Base-by-base conservation (phyloP, 2,888 invertebrate species). In the Polietes domitor region DNA sequence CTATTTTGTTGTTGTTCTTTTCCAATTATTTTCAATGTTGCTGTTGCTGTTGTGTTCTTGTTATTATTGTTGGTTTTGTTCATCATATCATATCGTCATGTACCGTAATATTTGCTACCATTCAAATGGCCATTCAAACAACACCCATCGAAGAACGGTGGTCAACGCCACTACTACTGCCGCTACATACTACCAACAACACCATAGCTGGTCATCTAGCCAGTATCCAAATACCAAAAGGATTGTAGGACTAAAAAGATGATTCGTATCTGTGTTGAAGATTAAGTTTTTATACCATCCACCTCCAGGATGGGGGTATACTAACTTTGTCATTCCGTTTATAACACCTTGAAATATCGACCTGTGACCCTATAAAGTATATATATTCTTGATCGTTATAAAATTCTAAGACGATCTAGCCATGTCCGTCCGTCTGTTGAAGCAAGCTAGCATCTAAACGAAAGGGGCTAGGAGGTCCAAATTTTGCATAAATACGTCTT, bases 41-140 rank as follows among this genome's bases (percentile, higher is more conserved):
- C 19, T 68, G 21, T 12, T 19, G 37, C 12, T 68, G 68, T 43
- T 43, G n/a, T 7, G n/a, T 32, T 63, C 12, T 61, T 61, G 41
- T 65, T 65, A 37, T 32, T 65, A 41, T 65, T 78, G 63, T 77
- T 47, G 12, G 70, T 19, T 53, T 43, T 76, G 77, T 84, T 73
- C 75, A 78, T 72, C 75, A 76, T 84, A 81, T 81, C 81, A 84
- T 84, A 84, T 84, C 84, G 53, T 19, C 68, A 84, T 76, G 81
- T 81, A 84, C 84, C 84, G 84, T 84, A 84, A 84, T 84, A 43
- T 74, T 61, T 79, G 75, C 37, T 55, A 32, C 73, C 79, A 83
- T 83, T 83, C 83, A 83, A 83, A 83, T 68, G 19, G 21, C 43
- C 43, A 68, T 80, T 79, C 4, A 15, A 32, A 65, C 50, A 82